Evolutionary conservation across 2,113 vertebrate species (phyloP).

Genomic region (Aphelocoma coerulescens): DNA sequence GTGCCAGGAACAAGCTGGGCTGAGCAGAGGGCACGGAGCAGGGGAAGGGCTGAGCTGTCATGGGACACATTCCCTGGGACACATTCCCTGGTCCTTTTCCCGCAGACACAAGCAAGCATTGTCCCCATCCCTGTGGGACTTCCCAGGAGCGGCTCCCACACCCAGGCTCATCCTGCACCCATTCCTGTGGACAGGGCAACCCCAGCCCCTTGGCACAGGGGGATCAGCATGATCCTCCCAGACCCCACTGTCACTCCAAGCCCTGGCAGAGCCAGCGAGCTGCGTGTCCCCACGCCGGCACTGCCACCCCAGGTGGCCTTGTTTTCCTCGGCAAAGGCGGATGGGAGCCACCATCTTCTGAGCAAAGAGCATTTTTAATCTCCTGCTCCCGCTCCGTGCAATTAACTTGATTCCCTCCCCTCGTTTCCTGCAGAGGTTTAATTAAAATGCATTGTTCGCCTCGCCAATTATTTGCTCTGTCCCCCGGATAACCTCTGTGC

Average conservation of each 20-base stretch:
- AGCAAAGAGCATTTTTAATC: slow-evolving; percentile 46
- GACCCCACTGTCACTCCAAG: not conserved
- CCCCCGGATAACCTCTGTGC: slow-evolving; percentile 52
- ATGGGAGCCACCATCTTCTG: slow-evolving; percentile 42
- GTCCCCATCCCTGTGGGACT: not conserved
- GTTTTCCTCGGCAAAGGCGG: slow-evolving; percentile 21
- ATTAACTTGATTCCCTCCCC: slow-evolving; percentile 62
- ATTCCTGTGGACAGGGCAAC: fast-evolving
- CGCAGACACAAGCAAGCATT: not conserved
- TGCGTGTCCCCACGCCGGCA: not conserved
- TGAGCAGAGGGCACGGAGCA: not conserved
- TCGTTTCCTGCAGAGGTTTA: slow-evolving; percentile 56
- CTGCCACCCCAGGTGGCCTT: slow-evolving; percentile 8
- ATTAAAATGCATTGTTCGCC: slow-evolving; percentile 60
- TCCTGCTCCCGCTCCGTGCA: slow-evolving; percentile 49
- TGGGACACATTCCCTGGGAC: not conserved
- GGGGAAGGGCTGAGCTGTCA: not conserved
- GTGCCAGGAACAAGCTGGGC: not conserved
- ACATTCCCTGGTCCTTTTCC: fast-evolving
- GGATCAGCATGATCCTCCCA: fast-evolving
- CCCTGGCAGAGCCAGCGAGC: not conserved
- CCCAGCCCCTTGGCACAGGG: not conserved
- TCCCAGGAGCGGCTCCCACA: not conserved
- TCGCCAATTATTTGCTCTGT: slow-evolving; percentile 58
- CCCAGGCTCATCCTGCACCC: not conserved